phyloP scores from a whole-genome alignment of 2,113 vertebrate species.

The Tiliqua scincoides region DNA sequence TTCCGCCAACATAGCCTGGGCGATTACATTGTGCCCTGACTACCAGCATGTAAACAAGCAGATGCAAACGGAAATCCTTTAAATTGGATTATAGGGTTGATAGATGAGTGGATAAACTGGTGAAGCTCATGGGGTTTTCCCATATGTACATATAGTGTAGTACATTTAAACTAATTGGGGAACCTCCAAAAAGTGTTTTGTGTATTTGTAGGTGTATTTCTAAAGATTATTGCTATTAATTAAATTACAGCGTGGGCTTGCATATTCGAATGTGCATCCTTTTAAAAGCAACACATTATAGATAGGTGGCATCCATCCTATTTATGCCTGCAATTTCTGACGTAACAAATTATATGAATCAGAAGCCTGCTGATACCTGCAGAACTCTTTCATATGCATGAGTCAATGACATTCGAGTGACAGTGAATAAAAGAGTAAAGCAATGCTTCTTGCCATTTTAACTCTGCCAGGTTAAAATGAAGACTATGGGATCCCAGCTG shows the following conservation, averaged over 20 bases:
- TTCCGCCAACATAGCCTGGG: neutral
- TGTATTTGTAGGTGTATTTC: neutral
- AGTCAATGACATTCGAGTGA: neutral
- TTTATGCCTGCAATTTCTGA: neutral
- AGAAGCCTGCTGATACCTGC: neutral
- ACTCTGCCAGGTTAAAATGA: neutral
- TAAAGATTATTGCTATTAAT: neutral
- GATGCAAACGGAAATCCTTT: conserved; percentile 28
- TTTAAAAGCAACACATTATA: neutral
- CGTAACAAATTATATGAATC: neutral
- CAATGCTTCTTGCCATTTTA: neutral
- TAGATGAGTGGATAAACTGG: conserved; percentile 11
- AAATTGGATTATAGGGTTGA: conserved; percentile 14
- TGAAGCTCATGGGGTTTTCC: neutral
- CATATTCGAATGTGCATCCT: too few species aligned
- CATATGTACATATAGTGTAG: neutral
- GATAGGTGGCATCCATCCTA: neutral
- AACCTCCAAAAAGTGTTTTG: neutral
- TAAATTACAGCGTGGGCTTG: neutral
- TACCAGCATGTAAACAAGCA: conserved; percentile 15
- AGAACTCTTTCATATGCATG: neutral
- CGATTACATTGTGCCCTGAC: neutral
- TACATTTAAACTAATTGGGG: conserved; percentile 19
- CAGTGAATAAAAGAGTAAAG: neutral
- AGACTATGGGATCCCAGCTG: neutral